A percentile compares a stretch with the other conserved stretches of the same genome.
Conservation (phyloP, 2,113 vertebrate genomes). For the Hemichromis elongatus region DNA sequence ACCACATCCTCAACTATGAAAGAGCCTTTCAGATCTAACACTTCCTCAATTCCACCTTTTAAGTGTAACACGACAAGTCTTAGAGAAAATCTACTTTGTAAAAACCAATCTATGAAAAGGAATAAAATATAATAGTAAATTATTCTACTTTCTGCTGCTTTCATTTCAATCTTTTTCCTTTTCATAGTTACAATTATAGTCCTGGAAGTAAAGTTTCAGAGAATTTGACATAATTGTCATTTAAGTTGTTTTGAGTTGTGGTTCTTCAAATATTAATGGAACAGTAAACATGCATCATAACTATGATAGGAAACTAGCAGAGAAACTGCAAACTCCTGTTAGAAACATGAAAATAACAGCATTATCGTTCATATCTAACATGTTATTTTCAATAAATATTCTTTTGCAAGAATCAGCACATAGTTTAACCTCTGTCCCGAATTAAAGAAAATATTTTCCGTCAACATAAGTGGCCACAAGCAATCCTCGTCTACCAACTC, state of each 20-base stretch:
- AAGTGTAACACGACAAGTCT: background rate
- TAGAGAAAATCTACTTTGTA: background rate
- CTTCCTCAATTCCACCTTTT: background rate
- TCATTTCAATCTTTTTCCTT: background rate
- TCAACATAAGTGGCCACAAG: background rate
- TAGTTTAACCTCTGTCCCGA: background rate
- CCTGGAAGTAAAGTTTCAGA: background rate
- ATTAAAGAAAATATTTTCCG: constrained; percentile 1
- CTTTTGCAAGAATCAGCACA: background rate
- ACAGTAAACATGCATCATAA: background rate
- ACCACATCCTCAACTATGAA: background rate
- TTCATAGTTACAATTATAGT: background rate
- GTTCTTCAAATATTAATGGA: background rate
- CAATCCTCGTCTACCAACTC: background rate
- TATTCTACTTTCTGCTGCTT: background rate
- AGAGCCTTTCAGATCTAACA: background rate
- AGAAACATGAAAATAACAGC: background rate
- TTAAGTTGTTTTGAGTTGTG: background rate
- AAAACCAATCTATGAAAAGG: background rate
- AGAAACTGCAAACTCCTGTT: background rate
- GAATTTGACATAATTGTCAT: background rate
- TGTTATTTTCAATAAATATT: background rate
- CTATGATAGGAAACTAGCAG: background rate
- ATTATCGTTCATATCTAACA: background rate
- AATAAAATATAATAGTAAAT: background rate